phyloP scores from a whole-genome alignment of 2,888 invertebrate genomes.

The Philaethria dido region DNA sequence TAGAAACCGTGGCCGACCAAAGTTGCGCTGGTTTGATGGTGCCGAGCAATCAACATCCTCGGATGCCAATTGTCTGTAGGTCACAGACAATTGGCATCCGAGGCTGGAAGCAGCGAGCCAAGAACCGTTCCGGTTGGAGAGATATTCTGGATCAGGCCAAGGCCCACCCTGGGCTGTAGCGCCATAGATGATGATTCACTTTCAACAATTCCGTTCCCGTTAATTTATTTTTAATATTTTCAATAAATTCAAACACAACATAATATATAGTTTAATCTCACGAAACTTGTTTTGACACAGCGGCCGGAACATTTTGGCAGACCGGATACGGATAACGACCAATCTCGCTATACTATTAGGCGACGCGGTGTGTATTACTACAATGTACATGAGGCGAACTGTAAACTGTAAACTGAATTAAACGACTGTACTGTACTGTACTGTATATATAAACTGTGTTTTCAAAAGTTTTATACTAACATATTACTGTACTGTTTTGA shows the following conservation, averaged over 20 bases:
- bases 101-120: too few species aligned
- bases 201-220: too few species aligned
- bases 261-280: constrained; percentile 23
- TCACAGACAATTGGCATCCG: too few species aligned
- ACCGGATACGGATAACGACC: constrained; percentile 36
- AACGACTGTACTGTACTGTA: constrained; percentile 29
- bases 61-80: too few species aligned
- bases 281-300: constrained; percentile 16
- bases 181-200: too few species aligned
- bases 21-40: too few species aligned
- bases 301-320: constrained; percentile 34
- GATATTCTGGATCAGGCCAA: too few species aligned
- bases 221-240: too few species aligned
- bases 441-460: constrained; percentile 29
- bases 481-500: constrained; percentile 16
- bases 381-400: constrained; percentile 33
- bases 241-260: not conserved
- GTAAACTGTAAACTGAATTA: constrained; percentile 42
- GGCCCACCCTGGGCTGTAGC: too few species aligned
- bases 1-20: too few species aligned
- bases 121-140: too few species aligned
- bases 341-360: constrained; percentile 35
- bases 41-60: too few species aligned
- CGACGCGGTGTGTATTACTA: constrained; percentile 32
- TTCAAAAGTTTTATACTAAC: constrained; percentile 27